Evolutionary conservation across 1,140 invertebrate genomes (phyloP), one percentile per base, ranked within the genome.

Genomic region (Pristionchus pacificus): DNA sequence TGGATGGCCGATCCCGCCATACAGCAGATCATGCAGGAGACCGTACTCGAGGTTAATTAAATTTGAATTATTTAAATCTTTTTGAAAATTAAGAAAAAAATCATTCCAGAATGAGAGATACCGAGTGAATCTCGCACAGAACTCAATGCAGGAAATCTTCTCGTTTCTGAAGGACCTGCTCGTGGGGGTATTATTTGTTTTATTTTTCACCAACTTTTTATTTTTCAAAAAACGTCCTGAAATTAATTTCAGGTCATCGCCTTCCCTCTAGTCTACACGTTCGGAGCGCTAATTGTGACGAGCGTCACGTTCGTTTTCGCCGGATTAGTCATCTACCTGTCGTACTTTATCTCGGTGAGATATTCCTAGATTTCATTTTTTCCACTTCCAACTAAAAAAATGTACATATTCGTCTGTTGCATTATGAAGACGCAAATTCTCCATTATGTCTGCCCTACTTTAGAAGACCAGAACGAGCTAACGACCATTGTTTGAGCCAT

Each of bases 1-100:
- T 79, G 77, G 77, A 71, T 78, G 24, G 65, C 75, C 0, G 77
- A 78, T 64, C 67, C 79, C 2, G 60, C 77, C 0, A 79, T 78
- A 15, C 76, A 72, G 3, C 77, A 78, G 30, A 74, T 78, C 30
- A 77, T 79, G 66, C 77, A 78, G 49, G 77, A 78, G 30, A 63
- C 65, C 0, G 68, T 78, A 15, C 63, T 60, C 0, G 77, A 78
- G 38, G 38, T 49, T 10, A 49, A 49, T 49, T 49, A 49, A 6
- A 6, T 49, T 49, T 49, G 6, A 6, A 6, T 6, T 49, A 10
- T 10, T 19, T 49, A 19, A 49, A 10, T 19, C 6, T 49, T 19
- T 49, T 49, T 10, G 6, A 19, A 10, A 10, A 49, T 49, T 49
- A 6, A 49, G 6, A 19, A 49, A 19, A 49, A 19, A 10, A 10